These are phyloP conservation scores for Caerostris darwini DNA, from an alignment of 1,140 invertebrate genomes.

Conservation along the genomic window DNA sequence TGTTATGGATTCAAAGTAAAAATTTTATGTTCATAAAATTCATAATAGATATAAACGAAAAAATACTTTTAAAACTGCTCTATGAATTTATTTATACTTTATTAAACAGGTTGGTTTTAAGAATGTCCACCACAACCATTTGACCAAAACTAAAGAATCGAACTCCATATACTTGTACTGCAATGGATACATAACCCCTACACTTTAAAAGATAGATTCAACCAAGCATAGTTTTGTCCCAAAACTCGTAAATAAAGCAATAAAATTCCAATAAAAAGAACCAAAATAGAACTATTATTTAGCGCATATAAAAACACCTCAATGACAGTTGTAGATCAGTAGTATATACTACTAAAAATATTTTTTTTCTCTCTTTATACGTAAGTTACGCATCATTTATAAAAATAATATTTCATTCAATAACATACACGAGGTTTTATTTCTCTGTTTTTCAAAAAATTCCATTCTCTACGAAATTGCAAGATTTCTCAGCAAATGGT, in stretches of 20 bases:
- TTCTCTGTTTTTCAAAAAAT: neutral
- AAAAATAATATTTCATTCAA: constrained; percentile 16
- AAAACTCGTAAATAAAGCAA: neutral
- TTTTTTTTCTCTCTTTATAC: neutral
- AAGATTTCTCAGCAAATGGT: neutral
- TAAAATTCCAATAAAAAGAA: constrained; percentile 38
- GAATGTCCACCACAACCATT: neutral
- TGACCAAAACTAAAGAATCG: neutral
- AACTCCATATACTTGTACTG: neutral
- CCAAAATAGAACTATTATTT: constrained; percentile 23
- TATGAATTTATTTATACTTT: neutral
- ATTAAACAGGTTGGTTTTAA: neutral
- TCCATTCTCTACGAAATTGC: neutral
- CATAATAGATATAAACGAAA: too few relatives aligned
- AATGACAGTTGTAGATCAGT: constrained; percentile 49
- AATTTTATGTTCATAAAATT: too few relatives aligned
- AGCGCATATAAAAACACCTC: constrained; percentile 13
- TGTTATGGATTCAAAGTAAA: too few relatives aligned
- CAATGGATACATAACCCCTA: neutral
- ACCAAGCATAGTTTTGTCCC: neutral
- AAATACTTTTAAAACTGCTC: too few relatives aligned
- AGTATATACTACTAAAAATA: neutral
- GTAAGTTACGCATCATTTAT: constrained; percentile 39
- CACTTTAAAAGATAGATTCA: neutral
- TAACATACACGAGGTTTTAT: neutral